phyloP scores from a whole-genome alignment of 2,888 invertebrate species.

The Griposia aprilina region DNA sequence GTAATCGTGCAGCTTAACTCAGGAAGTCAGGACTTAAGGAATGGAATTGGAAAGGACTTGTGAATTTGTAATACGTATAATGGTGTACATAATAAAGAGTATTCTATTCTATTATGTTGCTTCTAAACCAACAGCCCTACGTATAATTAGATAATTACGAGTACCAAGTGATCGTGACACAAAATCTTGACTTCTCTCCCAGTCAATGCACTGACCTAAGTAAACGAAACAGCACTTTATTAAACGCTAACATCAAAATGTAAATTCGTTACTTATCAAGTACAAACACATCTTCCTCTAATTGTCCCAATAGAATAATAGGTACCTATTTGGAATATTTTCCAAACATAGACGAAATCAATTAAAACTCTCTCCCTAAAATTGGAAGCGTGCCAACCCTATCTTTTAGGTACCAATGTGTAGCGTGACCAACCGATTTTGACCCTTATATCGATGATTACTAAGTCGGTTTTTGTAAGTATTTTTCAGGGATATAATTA shows the following conservation, averaged over 20 bases:
- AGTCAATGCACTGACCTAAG: not conserved
- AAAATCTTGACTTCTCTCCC: slow-evolving; percentile 14
- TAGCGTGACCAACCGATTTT: slow-evolving; percentile 28
- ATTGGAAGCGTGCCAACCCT: slow-evolving; percentile 66
- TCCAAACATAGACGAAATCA: slow-evolving; percentile 70
- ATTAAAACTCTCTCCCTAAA: slow-evolving; percentile 68
- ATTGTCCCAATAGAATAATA: slow-evolving; percentile 43
- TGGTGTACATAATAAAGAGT: too few species aligned
- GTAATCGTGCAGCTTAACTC: too few species aligned
- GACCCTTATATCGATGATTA: not conserved
- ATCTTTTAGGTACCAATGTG: slow-evolving; percentile 24
- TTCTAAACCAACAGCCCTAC: not conserved
- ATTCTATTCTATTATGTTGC: too few species aligned
- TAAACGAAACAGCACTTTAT: slow-evolving; percentile 15
- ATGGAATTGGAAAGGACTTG: too few species aligned
- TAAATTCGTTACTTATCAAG: slow-evolving; percentile 39
- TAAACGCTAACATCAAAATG: slow-evolving; percentile 24
- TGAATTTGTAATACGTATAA: too few species aligned
- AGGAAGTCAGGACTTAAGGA: too few species aligned
- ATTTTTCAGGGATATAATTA: slow-evolving; percentile 54
- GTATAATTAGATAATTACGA: too few species aligned
- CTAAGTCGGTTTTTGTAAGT: slow-evolving; percentile 31
- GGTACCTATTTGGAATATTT: slow-evolving; percentile 54
- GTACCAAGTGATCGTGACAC: not conserved
- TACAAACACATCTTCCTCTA: slow-evolving; percentile 12